Evolutionary conservation across 2,888 invertebrate species (phyloP), one percentile per base, ranked within the genome.

Genomic region (Liopterus haemorrhoidalis): DNA sequence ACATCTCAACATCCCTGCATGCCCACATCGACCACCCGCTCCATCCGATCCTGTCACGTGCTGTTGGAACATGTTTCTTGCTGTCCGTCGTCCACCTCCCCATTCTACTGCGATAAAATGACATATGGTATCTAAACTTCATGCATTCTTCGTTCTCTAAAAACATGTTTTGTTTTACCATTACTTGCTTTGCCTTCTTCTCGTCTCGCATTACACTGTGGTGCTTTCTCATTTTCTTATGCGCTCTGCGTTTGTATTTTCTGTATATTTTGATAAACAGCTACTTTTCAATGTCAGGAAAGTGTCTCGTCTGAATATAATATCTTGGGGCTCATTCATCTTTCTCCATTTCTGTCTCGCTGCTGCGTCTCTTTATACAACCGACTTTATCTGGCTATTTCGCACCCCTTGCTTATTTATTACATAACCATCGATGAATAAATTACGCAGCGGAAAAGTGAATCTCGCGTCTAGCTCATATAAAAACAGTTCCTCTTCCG

Each of bases 211-310:
- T 22, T 8, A 22, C 24, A 22, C 6, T 6, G 9, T 25, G 16
- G 8, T 14, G 28, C 16, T 14, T 30, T 15, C 30, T 15, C 8
- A 30, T 15, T 15, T 15, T 5, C 14, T 16, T 18, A 32, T 14
- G 32, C 16, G 22, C 5, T 8, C 22, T 22, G 5, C n/a, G 15
- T 25, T 38, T 25, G 11, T 22, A 30, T 42, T 37, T 40, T 22
- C 40, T 46, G 11, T 20, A 41, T 30, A 46, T 49, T 53, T 53
- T 52, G 49, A 50, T 49, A 54, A 54, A 53, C 52, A 49, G 59
- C 59, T 56, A 59, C 60, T 61, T 58, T 56, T 59, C 58, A 57
- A 54, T 61, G 61, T 62, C 62, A 62, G 58, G 59, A 57, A 59
- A 60, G 58, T 62, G 61, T 62, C 63, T 59, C 57, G 54, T 41